phyloP scores from a whole-genome alignment of 2,113 vertebrate genomes.

The Grammomys dolichurus region DNA sequence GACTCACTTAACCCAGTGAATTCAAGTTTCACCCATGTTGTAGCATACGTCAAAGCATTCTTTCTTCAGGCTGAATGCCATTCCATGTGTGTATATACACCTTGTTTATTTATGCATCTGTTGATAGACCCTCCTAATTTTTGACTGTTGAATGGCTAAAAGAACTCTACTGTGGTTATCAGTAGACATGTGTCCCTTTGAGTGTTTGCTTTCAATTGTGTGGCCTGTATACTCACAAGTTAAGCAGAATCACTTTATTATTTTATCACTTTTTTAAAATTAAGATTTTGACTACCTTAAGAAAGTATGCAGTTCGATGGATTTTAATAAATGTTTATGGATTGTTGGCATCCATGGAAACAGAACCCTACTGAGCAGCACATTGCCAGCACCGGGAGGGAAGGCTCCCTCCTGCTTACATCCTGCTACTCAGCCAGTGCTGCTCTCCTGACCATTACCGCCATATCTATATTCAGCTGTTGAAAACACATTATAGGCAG shows the following conservation, averaged over 20 bases:
- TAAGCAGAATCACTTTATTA: conserved; percentile 11
- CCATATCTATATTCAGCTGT: background rate
- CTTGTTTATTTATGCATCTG: background rate
- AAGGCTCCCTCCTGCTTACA: background rate
- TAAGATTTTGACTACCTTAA: background rate
- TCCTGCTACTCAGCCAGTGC: background rate
- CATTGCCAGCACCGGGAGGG: background rate
- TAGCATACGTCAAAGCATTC: background rate
- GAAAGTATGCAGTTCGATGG: background rate
- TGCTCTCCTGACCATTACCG: background rate
- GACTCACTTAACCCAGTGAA: background rate
- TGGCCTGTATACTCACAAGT: background rate
- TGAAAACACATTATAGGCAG: background rate
- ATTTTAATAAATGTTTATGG: conserved; percentile 3
- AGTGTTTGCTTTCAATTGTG: conserved; percentile 19
- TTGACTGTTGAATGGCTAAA: background rate
- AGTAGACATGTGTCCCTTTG: background rate
- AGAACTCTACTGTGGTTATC: background rate
- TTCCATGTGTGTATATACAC: background rate
- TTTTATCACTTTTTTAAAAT: background rate
- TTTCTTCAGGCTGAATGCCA: background rate
- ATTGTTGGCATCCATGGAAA: background rate
- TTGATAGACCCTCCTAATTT: background rate
- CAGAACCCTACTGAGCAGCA: background rate
- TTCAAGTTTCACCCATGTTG: background rate